Evolutionary conservation across 2,113 vertebrate species (phyloP).

Genomic region (Poeciliopsis turrubarensis): DNA sequence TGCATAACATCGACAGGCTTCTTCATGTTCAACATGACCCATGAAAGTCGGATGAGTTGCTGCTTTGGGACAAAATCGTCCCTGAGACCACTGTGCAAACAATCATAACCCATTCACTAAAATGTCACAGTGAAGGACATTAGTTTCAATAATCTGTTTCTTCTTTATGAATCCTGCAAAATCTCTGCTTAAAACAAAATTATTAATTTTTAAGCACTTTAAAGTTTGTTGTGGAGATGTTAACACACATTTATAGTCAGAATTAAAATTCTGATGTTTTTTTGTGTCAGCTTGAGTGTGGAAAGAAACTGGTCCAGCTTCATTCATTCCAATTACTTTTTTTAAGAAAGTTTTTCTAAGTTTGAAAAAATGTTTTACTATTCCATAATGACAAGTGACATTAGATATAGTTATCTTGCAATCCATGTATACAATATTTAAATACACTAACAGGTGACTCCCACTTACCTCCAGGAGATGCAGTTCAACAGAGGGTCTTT

Average conservation of each 20-base stretch:
- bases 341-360: neutral
- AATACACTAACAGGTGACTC: no score
- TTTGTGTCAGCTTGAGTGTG: no score
- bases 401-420: no score
- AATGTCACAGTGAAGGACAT: neutral
- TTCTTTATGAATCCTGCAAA: neutral
- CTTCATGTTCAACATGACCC: slow-evolving; percentile 51
- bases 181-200: no score
- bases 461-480: no score
- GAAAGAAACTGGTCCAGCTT: no score
- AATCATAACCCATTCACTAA: neutral
- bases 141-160: neutral
- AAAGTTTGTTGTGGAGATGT: no score
- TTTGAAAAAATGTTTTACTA: neutral
- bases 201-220: no score
- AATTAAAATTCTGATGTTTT: neutral
- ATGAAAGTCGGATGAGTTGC: slow-evolving; percentile 41
- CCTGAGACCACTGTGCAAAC: slow-evolving; percentile 6
- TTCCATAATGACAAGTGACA: no score
- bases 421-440: no score
- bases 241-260: neutral
- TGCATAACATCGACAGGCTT: slow-evolving; percentile 52
- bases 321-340: no score
- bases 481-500: no score
- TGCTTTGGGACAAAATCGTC: slow-evolving; percentile 12